Evolutionary conservation across 2,797 vertebrate species (phyloP).

Genomic region (Podargus strigoides): DNA sequence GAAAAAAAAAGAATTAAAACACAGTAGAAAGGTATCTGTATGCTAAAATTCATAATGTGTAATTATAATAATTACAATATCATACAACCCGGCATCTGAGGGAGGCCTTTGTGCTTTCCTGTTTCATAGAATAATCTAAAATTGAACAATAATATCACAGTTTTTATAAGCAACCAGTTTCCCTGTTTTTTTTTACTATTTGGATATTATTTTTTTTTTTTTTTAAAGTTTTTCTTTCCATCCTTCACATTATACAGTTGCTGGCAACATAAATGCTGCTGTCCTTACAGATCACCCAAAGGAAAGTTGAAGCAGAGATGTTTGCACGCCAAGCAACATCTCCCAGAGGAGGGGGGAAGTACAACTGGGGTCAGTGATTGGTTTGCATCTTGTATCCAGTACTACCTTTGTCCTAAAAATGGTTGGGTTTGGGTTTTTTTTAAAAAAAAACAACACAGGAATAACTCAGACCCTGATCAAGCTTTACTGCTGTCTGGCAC

Average conservation of each 20-base stretch:
- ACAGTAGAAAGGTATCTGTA: slow-evolving; percentile 92
- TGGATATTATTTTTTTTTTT: not conserved
- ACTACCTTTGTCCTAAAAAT: not conserved
- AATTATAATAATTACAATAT: slow-evolving; percentile 92
- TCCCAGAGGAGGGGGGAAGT: slow-evolving; percentile 16
- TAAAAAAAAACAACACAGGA: not conserved
- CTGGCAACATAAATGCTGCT: slow-evolving; percentile 38
- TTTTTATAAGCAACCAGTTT: slow-evolving; percentile 61
- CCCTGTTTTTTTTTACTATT: slow-evolving; percentile 30
- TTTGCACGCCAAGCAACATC: slow-evolving; percentile 76
- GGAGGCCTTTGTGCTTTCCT: slow-evolving; percentile 90
- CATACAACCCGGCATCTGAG: slow-evolving; percentile 86
- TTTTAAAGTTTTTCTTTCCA: not conserved
- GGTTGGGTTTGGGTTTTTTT: not conserved
- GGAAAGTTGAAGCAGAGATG: slow-evolving; percentile 16
- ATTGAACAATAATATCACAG: slow-evolving; percentile 77
- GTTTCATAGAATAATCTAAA: slow-evolving; percentile 75
- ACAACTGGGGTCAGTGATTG: not conserved
- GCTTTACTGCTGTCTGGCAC: not conserved
- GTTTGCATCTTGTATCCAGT: not conserved
- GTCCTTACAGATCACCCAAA: not conserved
- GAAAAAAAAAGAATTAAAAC: slow-evolving; percentile 77
- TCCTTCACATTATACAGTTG: not conserved
- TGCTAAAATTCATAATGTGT: slow-evolving; percentile 90
- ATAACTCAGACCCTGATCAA: not conserved